Evolutionary conservation across 2,888 invertebrate genomes (phyloP), one percentile per base, ranked within the genome.

Genomic region (Rutpela maculata): DNA sequence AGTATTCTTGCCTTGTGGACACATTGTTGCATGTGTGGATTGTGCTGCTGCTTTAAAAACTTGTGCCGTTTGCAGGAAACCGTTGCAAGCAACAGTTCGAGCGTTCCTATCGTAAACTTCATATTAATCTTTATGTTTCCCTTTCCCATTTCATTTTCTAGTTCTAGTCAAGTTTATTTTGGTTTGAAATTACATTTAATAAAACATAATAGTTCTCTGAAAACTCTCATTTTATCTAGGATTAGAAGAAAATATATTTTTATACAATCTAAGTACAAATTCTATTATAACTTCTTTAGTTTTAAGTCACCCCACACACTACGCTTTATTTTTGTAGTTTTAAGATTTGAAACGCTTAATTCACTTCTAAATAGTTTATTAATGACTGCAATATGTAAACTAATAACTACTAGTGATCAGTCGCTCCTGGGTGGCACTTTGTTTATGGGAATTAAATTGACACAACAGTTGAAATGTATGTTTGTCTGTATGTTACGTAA

Each of bases 1-100:
- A 79, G 95, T 97, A 84, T 98, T 99, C 91, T 92, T 98, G 86
- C 98, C 99, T 68, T 99, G 99, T 90, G 97, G 98, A 81, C 99
- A 99, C 91, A 95, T 98, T 86, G 95, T 97, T 74, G 95, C 97
- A 69, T 99, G 99, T 91, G 94, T 95, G 73, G 95, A 95, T 87
- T 99, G 99, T 92, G 97, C 98, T 59, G 93, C 96, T 26, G 94
- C 96, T 73, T 93, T 98, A 76, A 93, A 94, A 84, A 94, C 93
- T 85, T 98, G 98, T 90, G 97, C 97, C 57, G 93, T 98, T 85
- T 98, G 98, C 91, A 93, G 98, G 76, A 91, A 93, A 85, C 92
- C 92, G 72, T 94, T 96, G 84, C 92, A 92, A 82, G 94, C 93
- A 83, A 93, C 92, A 57, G 93, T 95, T 65, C 91, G 93, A 86